Conservation (phyloP, 1,140 invertebrate species). For the Brevipalpus yothersi region DNA sequence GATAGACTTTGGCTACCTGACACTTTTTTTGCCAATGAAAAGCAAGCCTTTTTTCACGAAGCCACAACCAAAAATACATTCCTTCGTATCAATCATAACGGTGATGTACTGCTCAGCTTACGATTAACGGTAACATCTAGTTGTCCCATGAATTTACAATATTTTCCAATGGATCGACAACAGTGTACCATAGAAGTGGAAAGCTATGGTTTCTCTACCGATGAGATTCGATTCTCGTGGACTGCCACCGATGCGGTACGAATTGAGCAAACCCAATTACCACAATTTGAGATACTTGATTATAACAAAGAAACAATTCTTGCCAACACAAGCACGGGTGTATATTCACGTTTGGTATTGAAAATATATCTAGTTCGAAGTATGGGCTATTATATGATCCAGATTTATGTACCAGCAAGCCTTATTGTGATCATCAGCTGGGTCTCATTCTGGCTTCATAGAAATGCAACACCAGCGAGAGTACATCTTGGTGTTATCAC, state of each 20-base stretch:
- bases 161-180: conserved; percentile 23
- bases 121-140: conserved; percentile 20
- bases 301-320: not conserved
- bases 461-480: conserved; percentile 21
- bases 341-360: conserved; percentile 24
- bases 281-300: not conserved
- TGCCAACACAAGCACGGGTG: conserved; percentile 16
- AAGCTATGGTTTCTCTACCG: conserved; percentile 21
- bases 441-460: conserved; percentile 25
- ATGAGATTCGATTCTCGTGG: not conserved
- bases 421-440: conserved; percentile 27
- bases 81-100: conserved; percentile 24
- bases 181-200: conserved; percentile 26
- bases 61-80: conserved; percentile 30
- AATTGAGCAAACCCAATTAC: conserved; percentile 8
- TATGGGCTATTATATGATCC: conserved; percentile 29
- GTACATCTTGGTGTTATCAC: conserved; percentile 28
- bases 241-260: conserved; percentile 12
- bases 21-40: conserved; percentile 88
- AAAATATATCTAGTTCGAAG: conserved; percentile 23
- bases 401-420: conserved; percentile 27
- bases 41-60: conserved; percentile 27
- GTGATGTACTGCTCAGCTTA: conserved; percentile 24
- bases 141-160: conserved; percentile 21
- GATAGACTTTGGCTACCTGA: conserved; percentile 47